Evolutionary conservation across 2,797 vertebrate species (phyloP).

Genomic region (Oreonectes daqikongensis): DNA sequence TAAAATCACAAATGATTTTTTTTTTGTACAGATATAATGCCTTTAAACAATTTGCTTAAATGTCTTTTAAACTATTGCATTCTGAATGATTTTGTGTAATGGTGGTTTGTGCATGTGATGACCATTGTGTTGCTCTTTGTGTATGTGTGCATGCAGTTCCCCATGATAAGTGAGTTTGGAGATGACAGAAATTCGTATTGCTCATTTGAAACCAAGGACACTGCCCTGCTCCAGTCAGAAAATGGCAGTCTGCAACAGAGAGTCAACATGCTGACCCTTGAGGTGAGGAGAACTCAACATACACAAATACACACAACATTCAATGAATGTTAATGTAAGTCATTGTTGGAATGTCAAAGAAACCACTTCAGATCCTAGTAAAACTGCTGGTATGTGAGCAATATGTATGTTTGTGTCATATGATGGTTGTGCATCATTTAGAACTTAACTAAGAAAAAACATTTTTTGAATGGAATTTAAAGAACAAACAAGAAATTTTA

Average conservation of each 20-base stretch:
- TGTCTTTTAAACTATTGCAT: neutral
- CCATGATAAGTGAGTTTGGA: conserved; percentile 90
- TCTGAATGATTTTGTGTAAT: neutral
- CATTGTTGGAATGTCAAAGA: neutral
- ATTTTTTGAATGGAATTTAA: too few relatives aligned
- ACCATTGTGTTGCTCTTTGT: neutral
- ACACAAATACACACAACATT: neutral
- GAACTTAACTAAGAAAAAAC: too few relatives aligned
- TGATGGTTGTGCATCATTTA: neutral
- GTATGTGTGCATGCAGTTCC: conserved; percentile 78
- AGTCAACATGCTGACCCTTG: conserved; percentile 91
- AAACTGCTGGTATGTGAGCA: neutral
- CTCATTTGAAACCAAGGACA: conserved; percentile 91
- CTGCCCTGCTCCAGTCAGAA: conserved; percentile 90
- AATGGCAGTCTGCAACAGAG: conserved; percentile 91
- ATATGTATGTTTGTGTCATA: too few relatives aligned
- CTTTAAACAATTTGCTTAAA: too few relatives aligned
- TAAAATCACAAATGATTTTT: too few relatives aligned
- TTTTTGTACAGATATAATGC: too few relatives aligned
- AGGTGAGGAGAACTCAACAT: conserved; percentile 76
- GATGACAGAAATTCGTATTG: conserved; percentile 92
- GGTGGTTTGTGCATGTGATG: neutral
- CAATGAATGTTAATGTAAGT: neutral
- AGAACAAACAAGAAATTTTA: too few relatives aligned
- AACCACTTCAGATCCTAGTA: neutral